Evolutionary conservation across 2,888 invertebrate species (phyloP).

Genomic region (Apocheima hispidaria): DNA sequence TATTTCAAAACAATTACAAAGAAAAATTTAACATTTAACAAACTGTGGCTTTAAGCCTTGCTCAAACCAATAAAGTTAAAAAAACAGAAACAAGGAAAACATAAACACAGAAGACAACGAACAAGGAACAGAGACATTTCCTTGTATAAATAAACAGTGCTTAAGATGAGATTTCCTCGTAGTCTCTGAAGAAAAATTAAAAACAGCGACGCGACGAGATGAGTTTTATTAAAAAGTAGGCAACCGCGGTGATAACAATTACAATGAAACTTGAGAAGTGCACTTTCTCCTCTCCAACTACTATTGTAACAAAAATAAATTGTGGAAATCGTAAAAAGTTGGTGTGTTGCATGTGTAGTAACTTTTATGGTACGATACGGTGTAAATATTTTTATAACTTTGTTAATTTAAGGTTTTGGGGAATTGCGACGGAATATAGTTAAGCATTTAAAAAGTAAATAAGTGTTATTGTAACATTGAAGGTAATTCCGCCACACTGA

Average conservation of each 20-base stretch:
- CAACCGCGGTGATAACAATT: conserved; percentile 38
- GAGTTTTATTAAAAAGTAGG: conserved; percentile 42
- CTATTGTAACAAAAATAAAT: conserved; percentile 41
- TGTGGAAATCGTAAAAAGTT: conserved; percentile 37
- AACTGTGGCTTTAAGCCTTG: conserved; percentile 10
- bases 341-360: conserved; percentile 19
- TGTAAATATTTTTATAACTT: conserved; percentile 10
- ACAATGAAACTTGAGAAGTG: conserved; percentile 44
- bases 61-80: conserved; percentile 28
- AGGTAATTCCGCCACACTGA: too few species aligned
- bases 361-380: conserved; percentile 10
- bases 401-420: background rate
- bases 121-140: conserved; percentile 43
- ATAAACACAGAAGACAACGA: conserved; percentile 32
- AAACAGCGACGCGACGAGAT: conserved; percentile 30
- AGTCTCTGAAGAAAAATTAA: conserved; percentile 34
- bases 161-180: conserved; percentile 28
- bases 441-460: too few species aligned
- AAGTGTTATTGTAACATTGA: too few species aligned
- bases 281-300: conserved; percentile 40
- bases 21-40: background rate
- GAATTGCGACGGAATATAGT: background rate
- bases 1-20: background rate
- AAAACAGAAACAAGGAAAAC: conserved; percentile 38
- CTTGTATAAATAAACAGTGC: conserved; percentile 42